A percentile compares a stretch with the other conserved stretches of the same genome.
These are phyloP conservation scores for Drosophila kepulauana DNA, from an alignment of 1,140 invertebrate genomes.

Conservation along the genomic window DNA sequence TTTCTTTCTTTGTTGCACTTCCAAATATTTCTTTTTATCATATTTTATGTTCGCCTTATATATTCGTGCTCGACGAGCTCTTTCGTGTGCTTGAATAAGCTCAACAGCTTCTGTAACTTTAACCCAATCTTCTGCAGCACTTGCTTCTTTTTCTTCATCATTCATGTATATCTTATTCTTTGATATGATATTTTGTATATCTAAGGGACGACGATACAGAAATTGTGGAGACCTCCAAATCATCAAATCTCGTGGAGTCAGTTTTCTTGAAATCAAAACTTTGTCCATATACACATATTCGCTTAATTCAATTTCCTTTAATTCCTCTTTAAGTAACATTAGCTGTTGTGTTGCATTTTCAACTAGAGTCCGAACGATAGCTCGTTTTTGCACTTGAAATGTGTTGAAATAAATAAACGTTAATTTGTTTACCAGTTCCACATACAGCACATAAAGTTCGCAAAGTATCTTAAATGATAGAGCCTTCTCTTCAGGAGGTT, in stretches of 20 bases:
- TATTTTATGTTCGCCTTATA: conserved; percentile 80
- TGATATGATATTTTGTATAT: conserved; percentile 66
- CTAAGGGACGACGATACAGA: conserved; percentile 65
- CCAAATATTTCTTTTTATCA: conserved; percentile 58
- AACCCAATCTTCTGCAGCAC: conserved; percentile 34
- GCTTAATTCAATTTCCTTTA: conserved; percentile 85
- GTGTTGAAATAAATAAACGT: conserved; percentile 87
- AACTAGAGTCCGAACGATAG: conserved; percentile 86
- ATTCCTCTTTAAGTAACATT: conserved; percentile 83
- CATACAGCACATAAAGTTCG: conserved; percentile 75
- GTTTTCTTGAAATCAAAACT: conserved; percentile 87
- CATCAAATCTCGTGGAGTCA: conserved; percentile 86
- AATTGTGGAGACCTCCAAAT: conserved; percentile 84
- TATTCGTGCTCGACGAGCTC: conserved; percentile 86
- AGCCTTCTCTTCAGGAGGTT: conserved; percentile 54
- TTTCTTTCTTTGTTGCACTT: conserved; percentile 56
- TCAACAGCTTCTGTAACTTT: conserved; percentile 66
- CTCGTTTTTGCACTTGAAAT: conserved; percentile 88
- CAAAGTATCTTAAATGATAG: conserved; percentile 74
- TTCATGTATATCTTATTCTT: conserved; percentile 67
- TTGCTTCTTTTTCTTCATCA: conserved; percentile 56
- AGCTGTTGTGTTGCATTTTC: conserved; percentile 83
- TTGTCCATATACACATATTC: conserved; percentile 88
- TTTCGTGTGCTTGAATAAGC: conserved; percentile 87
- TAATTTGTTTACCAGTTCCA: conserved; percentile 73